Conservation (phyloP, 1,140 invertebrate species). For the Antheraea mylitta region DNA sequence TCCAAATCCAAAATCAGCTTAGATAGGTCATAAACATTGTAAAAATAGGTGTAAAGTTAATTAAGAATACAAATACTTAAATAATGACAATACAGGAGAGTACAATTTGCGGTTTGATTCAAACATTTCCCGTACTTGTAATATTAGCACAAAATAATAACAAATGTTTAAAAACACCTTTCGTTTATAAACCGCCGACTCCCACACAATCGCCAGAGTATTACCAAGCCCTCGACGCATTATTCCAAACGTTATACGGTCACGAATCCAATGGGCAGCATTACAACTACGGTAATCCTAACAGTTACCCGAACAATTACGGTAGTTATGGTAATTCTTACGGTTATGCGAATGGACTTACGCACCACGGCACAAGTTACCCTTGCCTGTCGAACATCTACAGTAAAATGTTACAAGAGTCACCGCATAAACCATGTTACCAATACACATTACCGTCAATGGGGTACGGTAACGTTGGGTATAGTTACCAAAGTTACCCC, state of each 20-base stretch:
- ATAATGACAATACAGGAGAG: constrained; percentile 47
- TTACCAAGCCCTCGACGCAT: constrained; percentile 56
- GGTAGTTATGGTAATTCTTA: constrained; percentile 3
- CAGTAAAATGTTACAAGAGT: constrained; percentile 26
- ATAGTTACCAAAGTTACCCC: constrained; percentile 16
- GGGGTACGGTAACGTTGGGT: constrained; percentile 8
- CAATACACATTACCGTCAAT: constrained; percentile 24
- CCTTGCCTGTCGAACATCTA: constrained; percentile 12
- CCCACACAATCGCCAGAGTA: constrained; percentile 62
- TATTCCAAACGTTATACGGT: constrained; percentile 51
- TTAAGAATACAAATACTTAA: neutral
- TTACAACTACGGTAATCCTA: constrained; percentile 2
- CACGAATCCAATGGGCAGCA: constrained; percentile 29
- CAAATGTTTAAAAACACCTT: constrained; percentile 57
- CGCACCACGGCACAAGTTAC: neutral
- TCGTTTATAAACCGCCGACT: constrained; percentile 59
- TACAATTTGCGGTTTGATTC: constrained; percentile 57
- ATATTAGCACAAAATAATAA: constrained; percentile 63
- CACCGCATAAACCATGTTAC: constrained; percentile 33
- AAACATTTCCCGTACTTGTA: constrained; percentile 57
- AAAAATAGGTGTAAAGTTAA: neutral
- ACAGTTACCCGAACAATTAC: constrained; percentile 13
- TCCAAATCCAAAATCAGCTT: neutral
- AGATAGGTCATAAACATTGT: neutral
- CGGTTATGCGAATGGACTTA: neutral